Evolutionary conservation across 2,797 vertebrate species (phyloP).

Genomic region (Melanotaenia maccullochi): DNA sequence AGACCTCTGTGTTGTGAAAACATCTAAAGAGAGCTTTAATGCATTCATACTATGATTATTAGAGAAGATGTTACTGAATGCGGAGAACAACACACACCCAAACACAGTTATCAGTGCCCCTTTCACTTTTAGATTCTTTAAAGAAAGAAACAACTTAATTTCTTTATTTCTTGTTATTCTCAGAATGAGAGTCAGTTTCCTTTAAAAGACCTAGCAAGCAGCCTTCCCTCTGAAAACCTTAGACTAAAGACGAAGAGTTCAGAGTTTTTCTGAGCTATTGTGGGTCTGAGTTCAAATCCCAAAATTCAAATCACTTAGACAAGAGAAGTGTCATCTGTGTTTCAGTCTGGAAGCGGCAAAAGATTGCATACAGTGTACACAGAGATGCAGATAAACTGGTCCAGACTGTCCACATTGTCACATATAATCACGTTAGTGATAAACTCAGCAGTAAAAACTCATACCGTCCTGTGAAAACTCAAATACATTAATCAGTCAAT

Average conservation of each 20-base stretch:
- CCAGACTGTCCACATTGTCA: neutral
- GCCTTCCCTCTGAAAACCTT: conserved; percentile 2
- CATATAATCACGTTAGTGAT: conserved; percentile 26
- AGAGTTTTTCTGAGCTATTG: conserved; percentile 13
- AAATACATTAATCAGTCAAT: conserved; percentile 36
- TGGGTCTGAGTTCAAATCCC: neutral
- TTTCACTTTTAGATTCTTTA: conserved; percentile 20
- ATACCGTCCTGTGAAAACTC: conserved; percentile 14
- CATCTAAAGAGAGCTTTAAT: conserved; percentile 35
- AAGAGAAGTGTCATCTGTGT: conserved; percentile 17
- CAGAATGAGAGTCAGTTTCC: conserved; percentile 16
- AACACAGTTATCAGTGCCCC: conserved; percentile 29
- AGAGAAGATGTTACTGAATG: conserved; percentile 41
- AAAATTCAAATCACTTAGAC: conserved; percentile 11
- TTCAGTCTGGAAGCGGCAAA: neutral
- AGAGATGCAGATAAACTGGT: conserved; percentile 29
- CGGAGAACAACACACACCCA: conserved; percentile 20
- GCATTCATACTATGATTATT: conserved; percentile 51
- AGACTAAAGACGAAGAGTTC: conserved; percentile 15
- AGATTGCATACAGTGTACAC: conserved; percentile 6
- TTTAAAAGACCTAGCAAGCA: conserved; percentile 18
- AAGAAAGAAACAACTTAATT: conserved; percentile 26
- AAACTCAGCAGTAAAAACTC: conserved; percentile 22
- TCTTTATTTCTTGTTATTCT: conserved; percentile 30
- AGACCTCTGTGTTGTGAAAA: conserved; percentile 22